Conservation (phyloP, 2,113 vertebrate genomes). For the Zapornia atra region DNA sequence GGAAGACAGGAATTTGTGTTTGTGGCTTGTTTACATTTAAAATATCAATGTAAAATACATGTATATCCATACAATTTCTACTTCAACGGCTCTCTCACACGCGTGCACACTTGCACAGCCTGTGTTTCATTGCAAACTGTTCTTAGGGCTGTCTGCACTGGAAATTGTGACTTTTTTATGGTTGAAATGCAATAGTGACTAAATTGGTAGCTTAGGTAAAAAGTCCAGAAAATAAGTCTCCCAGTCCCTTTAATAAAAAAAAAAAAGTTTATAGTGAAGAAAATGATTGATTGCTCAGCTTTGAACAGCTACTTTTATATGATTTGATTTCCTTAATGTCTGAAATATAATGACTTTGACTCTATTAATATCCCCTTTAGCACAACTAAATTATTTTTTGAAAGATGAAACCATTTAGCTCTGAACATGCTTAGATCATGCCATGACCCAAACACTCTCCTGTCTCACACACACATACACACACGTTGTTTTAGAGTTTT, state of each 20-base stretch:
- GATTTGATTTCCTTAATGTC: constrained; percentile 10
- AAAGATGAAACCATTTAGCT: constrained; percentile 42
- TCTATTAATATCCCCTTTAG: constrained; percentile 41
- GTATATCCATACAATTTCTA: neutral
- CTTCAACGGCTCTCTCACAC: neutral
- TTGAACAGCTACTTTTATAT: constrained; percentile 46
- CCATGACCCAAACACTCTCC: neutral
- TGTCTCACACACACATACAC: neutral
- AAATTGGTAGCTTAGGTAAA: neutral
- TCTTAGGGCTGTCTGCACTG: neutral
- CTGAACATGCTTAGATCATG: constrained; percentile 41
- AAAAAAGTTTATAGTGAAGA: constrained; percentile 20
- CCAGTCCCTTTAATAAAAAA: neutral
- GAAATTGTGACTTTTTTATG: neutral
- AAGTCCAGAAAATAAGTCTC: neutral
- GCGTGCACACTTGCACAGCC: neutral
- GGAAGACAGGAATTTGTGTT: neutral
- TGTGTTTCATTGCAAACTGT: neutral
- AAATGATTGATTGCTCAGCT: constrained; percentile 29
- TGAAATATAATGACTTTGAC: constrained; percentile 33
- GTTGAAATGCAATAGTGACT: neutral
- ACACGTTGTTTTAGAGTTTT: constrained; percentile 14
- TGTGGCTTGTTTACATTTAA: neutral
- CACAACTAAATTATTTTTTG: constrained; percentile 38
- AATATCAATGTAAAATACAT: neutral